Evolutionary conservation across 1,140 invertebrate species (phyloP), one percentile per base, ranked within the genome.

Genomic region (Pollicipes pollicipes): DNA sequence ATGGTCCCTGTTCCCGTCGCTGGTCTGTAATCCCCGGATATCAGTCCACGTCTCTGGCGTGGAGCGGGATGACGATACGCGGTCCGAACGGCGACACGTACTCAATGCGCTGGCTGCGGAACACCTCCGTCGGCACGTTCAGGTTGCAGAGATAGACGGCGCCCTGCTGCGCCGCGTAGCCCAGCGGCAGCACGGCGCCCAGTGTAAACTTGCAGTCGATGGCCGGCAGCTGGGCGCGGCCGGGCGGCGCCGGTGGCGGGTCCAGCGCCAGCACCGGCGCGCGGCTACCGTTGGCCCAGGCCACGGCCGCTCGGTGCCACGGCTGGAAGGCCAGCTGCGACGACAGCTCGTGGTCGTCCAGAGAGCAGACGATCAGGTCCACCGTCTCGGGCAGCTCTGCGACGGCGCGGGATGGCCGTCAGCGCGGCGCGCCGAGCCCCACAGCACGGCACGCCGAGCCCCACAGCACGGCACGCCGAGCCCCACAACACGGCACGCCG

Each of bases 51-150:
- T n/a, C n/a, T n/a, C n/a, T n/a, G n/a, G 66, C 29, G 68, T 69
- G 68, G 6, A 45, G 66, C 58, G 69, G 58, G 3, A 68, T n/a
- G n/a, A 64, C 63, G 63, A 74, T 29, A 80, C 91, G 90, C 66
- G 90, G 87, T 73, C 90, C 90, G 81, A 95, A 96, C 10, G 92
- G 92, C 71, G 91, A 90, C 75, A 85, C 85, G 79, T 95, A 96
- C 45, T 83, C 84, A 72, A 95, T 88, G 66, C 87, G 87, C 74
- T 88, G 84, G 75, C 89, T 86, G 68, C 82, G 80, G 80, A 89
- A 94, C 64, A 93, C 84, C 77, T 85, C 84, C 71, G 86, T 82
- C 26, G 92, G 91, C 76, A 93, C 84, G 71, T 88, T 88, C 75
- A 95, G 82, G 81, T 94, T 91, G 79, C 89, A 92, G 70, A 95